Base-by-base conservation (phyloP, 2,113 vertebrate species). In the Halcyon senegalensis region DNA sequence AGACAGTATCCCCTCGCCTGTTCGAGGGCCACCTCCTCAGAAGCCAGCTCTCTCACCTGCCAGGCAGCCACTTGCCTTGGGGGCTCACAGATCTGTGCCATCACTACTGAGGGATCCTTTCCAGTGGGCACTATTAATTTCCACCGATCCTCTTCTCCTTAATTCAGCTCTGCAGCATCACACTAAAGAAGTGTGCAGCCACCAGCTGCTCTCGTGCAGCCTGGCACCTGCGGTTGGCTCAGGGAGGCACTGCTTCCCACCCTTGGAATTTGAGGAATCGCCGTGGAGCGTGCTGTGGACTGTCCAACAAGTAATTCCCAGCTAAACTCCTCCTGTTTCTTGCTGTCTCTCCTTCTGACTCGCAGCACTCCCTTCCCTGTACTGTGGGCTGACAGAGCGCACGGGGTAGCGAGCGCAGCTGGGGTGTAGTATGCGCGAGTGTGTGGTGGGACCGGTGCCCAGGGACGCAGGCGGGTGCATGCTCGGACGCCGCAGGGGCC, bases 31-130 rank as follows among this genome's bases (percentile, higher is more conserved):
- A 51, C 43, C 39, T 78, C 4, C 25, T 14, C 48, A 7, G 50
- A 31, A 51, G 33, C 69, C 48, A 73, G n/a, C 56, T 62, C 41
- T n/a, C 46, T 30, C 67, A 8, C 30, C 46, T 88, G 67, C 37
- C 18, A 16, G 14, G 59, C 1, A 3, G 62, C 44, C 33, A 0
- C 72, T 92, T 0, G 4, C 43, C 1, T 17, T 39, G 50, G 63
- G 37, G 81, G 41, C 82, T 91, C 0, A 1, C 58, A 93, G 89
- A 63, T 39, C 16, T 19, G 60, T 93, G 91, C 72, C 53, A 24
- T 87, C 7, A 1, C 58, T 67, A 19, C 69, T 1, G 13, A 94
- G 59, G 56, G 60, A 85, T 35, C 64, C 33, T 79, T 62, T 86
- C 69, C 69, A 69, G 72, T 0, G 1, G 78, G 48, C 41, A 3